These are phyloP conservation scores for Coelopa pilipes DNA, from an alignment of 2,888 invertebrate genomes.

Conservation along the genomic window DNA sequence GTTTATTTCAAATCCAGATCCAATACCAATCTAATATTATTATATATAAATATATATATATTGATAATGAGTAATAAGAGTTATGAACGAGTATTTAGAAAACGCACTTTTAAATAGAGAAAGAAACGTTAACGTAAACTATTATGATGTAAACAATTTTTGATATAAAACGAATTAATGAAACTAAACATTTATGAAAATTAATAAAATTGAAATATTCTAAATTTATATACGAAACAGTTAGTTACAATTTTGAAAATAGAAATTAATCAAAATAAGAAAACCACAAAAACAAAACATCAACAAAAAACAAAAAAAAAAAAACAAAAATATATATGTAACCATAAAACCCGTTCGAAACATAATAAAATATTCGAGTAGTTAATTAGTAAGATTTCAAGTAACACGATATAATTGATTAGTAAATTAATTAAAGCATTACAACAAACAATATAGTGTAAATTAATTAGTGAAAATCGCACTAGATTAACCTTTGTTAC, in stretches of 20 bases:
- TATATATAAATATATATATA: no score
- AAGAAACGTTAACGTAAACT: constrained; percentile 22
- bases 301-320: no score
- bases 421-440: neutral
- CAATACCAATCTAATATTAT: no score
- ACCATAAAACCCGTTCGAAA: constrained; percentile 43
- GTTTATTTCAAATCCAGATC: no score
- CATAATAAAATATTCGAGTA: constrained; percentile 45
- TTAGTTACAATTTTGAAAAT: constrained; percentile 56
- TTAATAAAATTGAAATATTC: constrained; percentile 44
- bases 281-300: constrained; percentile 20
- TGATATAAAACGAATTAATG: constrained; percentile 28
- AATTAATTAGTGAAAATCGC: constrained; percentile 21
- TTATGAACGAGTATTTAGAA: constrained; percentile 8
- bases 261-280: constrained; percentile 47
- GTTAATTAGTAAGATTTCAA: constrained; percentile 39
- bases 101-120: constrained; percentile 26
- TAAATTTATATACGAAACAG: constrained; percentile 54
- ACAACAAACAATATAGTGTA: neutral
- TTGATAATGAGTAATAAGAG: no score
- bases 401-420: no score
- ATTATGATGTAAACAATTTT: constrained; percentile 22
- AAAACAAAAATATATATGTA: no score
- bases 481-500: constrained; percentile 20
- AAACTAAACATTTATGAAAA: constrained; percentile 11